Evolutionary conservation across 30 jellyfish, hydroid and myxozoan genomes (phyloP).

Genomic region (Mastigias papua): DNA sequence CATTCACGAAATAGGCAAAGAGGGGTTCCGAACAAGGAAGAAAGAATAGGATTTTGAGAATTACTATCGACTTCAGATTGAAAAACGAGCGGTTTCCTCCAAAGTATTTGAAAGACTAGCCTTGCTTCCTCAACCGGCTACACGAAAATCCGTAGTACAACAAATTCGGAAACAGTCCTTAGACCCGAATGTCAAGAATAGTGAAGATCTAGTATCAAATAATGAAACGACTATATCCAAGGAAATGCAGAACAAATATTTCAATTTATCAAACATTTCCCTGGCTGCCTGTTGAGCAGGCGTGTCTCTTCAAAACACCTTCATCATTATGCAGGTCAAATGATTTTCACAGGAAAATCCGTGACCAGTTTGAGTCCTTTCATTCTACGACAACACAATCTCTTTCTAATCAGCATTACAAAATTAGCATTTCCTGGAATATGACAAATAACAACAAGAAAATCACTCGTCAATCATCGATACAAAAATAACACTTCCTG

Average conservation of each 20-base stretch:
- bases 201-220: neutral
- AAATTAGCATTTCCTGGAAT: neutral
- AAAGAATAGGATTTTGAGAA: too few species aligned
- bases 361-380: constrained; percentile 6
- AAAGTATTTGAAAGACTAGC: too few species aligned
- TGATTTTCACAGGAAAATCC: constrained; percentile 11
- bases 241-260: neutral
- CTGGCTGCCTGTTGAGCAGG: constrained; percentile 34
- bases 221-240: neutral
- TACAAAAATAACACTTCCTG: neutral
- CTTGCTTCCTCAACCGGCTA: too few species aligned
- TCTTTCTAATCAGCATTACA: neutral
- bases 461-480: neutral
- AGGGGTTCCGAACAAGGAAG: too few species aligned
- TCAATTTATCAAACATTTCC: neutral
- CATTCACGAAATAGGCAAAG: too few species aligned
- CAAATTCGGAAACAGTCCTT: neutral
- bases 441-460: neutral
- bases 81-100: too few species aligned
- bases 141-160: too few species aligned
- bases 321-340: constrained; percentile 20
- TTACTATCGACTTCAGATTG: too few species aligned
- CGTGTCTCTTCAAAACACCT: constrained; percentile 8
- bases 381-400: neutral
- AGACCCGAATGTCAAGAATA: neutral